Evolutionary conservation across 1,140 invertebrate species (phyloP).

Genomic region (Trachelipus rathkii): DNA sequence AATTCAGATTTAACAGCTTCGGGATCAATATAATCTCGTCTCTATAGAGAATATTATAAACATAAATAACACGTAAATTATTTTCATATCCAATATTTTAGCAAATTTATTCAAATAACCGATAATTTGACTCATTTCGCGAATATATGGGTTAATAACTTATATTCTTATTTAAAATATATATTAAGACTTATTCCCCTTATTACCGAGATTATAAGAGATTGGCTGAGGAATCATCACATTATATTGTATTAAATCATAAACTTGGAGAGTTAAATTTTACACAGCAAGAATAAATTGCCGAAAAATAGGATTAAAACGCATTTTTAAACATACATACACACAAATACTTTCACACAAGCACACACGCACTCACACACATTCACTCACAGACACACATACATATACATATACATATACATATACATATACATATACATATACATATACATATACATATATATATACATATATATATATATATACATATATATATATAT

Average conservation of each 20-base stretch:
- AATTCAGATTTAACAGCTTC: not conserved
- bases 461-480: too few species aligned
- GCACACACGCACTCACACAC: too few species aligned
- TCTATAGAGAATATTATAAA: not conserved
- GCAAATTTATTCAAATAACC: conserved; percentile 5
- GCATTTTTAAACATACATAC: too few species aligned
- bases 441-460: too few species aligned
- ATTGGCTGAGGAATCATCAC: not conserved
- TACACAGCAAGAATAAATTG: too few species aligned
- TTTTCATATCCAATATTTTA: not conserved
- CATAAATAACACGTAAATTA: not conserved
- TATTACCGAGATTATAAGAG: not conserved
- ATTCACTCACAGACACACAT: too few species aligned
- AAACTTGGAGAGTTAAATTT: not conserved
- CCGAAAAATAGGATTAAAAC: too few species aligned
- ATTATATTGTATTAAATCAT: conserved; percentile 12
- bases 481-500: too few species aligned
- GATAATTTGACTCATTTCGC: not conserved
- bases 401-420: too few species aligned
- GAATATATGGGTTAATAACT: not conserved
- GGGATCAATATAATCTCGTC: not conserved
- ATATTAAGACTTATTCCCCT: too few species aligned
- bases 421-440: too few species aligned
- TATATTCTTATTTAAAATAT: not conserved
- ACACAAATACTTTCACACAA: too few species aligned